Evolutionary conservation across 2,113 vertebrate species (phyloP).

Genomic region (Dasypus novemcinctus): DNA sequence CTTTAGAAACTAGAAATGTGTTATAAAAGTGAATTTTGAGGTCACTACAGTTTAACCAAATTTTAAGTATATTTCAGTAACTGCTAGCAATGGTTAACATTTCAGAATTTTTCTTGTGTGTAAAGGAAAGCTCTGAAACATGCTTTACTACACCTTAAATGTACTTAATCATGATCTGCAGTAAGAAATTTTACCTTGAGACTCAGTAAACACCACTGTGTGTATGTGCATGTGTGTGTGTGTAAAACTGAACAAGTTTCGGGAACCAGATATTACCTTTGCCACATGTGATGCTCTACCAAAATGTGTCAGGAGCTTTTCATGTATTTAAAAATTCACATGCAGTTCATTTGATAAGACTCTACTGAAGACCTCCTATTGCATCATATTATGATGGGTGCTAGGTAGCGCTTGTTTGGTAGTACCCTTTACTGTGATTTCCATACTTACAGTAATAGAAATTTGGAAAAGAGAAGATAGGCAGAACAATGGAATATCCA

Average conservation of each 20-base stretch:
- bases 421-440: not conserved
- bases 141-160: not conserved
- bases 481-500: not conserved
- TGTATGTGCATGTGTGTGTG: not conserved
- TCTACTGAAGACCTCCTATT: not conserved
- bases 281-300: not conserved
- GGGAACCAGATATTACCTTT: conserved; percentile 12
- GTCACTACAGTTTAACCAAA: not conserved
- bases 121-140: not conserved
- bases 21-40: not conserved
- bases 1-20: not conserved
- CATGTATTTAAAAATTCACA: not conserved
- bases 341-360: conserved; percentile 8
- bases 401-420: not conserved
- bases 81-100: not conserved
- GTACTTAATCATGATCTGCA: not conserved
- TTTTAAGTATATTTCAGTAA: conserved; percentile 13
- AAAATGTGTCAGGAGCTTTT: not conserved
- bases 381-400: not conserved
- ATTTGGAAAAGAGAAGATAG: conserved; percentile 28
- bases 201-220: not conserved
- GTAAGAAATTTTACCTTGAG: not conserved
- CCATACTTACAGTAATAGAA: not conserved
- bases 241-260: not conserved
- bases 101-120: not conserved